phyloP scores from a whole-genome alignment of 2,113 vertebrate genomes.

The Elephas maximus region DNA sequence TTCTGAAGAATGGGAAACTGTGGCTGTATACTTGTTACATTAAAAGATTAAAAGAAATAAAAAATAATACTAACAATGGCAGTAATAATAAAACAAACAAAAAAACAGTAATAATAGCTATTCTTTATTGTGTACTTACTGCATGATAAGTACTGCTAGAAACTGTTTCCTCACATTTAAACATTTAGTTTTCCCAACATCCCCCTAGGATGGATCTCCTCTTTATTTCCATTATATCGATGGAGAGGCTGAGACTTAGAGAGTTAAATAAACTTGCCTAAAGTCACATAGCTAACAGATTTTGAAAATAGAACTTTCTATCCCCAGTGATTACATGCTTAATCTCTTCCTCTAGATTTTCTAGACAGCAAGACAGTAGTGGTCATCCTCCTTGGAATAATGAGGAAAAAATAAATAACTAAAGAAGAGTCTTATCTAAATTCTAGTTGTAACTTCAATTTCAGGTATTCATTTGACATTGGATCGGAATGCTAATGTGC shows the following conservation, averaged over 20 bases:
- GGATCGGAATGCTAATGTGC: background rate
- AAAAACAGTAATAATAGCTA: background rate
- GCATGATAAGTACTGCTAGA: background rate
- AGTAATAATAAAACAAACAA: too few species aligned
- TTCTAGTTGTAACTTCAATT: background rate
- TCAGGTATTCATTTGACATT: background rate
- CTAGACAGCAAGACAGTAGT: background rate
- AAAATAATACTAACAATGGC: background rate
- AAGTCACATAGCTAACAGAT: background rate
- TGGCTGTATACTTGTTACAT: background rate
- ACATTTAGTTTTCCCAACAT: background rate
- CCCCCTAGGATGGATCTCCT: background rate
- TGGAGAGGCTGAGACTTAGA: background rate
- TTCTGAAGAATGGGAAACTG: background rate
- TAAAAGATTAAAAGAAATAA: background rate
- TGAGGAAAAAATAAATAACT: background rate
- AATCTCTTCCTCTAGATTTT: background rate
- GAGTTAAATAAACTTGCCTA: background rate
- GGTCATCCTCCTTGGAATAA: background rate
- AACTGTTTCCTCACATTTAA: background rate
- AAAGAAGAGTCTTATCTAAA: background rate
- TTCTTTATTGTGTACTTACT: background rate
- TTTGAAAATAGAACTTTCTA: slow-evolving; percentile 10
- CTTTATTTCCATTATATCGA: background rate
- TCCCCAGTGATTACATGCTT: background rate